phyloP scores from a whole-genome alignment of 2,888 invertebrate species.

The Parochlus steinenii region DNA sequence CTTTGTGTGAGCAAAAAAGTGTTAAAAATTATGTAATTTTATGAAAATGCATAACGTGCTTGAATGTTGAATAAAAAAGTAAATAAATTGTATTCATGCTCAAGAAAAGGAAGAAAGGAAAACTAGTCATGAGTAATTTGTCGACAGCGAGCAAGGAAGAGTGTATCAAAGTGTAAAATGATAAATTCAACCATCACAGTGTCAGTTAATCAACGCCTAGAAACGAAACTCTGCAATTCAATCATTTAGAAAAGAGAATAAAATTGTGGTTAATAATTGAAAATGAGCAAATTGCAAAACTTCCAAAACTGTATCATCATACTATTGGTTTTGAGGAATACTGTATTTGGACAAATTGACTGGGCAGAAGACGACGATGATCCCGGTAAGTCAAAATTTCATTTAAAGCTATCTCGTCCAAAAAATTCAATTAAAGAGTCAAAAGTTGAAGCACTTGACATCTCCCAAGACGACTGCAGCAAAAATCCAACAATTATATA shows the following conservation, averaged over 20 bases:
- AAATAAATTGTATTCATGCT: too few relatives aligned
- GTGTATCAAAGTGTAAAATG: not conserved
- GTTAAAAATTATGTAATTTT: too few relatives aligned
- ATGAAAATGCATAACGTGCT: too few relatives aligned
- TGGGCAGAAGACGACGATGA: slow-evolving; percentile 32
- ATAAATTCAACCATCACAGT: not conserved
- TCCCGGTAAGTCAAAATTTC: slow-evolving; percentile 27
- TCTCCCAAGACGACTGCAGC: not conserved
- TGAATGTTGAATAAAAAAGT: slow-evolving; percentile 7
- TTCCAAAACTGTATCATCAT: slow-evolving; percentile 9
- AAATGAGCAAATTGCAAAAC: too few relatives aligned
- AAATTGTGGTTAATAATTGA: too few relatives aligned
- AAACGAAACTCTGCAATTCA: slow-evolving; percentile 5
- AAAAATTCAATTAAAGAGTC: not conserved
- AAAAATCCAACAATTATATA: too few relatives aligned
- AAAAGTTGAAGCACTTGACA: not conserved
- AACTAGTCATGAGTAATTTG: too few relatives aligned
- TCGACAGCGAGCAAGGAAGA: not conserved
- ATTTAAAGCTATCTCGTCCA: slow-evolving; percentile 2
- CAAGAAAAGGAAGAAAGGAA: too few relatives aligned
- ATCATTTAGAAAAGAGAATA: not conserved
- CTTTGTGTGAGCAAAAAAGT: too few relatives aligned
- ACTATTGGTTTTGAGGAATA: slow-evolving; percentile 8
- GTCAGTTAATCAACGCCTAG: not conserved
- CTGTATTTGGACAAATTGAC: slow-evolving; percentile 30